Base-by-base conservation (phyloP, 2,888 invertebrate genomes). In the Lycaena phlaeas region DNA sequence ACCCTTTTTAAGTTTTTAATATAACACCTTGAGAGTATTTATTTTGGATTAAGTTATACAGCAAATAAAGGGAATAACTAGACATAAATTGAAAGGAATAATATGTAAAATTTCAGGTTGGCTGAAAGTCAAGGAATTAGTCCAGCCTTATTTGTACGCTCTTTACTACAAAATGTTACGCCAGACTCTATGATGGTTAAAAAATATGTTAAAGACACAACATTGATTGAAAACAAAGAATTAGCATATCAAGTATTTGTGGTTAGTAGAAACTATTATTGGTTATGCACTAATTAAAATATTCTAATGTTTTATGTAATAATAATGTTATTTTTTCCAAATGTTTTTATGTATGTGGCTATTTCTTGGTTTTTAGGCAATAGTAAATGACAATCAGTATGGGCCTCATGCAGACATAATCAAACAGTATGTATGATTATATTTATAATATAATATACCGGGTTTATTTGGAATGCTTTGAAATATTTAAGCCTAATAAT, bases 361-460 rank as follows among this genome's bases (percentile, higher is more conserved):
- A 48, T 48, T 42, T 44, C 49, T 53, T 52, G 60, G 50, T 56
- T 88, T 88, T 50, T 73, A 94, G 90, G 93, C 93, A 59, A 87
- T 90, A 4, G 82, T 93, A 49, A 89, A 91, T 70, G 96, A 97
- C 66, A 92, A 93, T 61, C 89, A 92, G 49, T 95, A 96, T 75
- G 95, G 96, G 27, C 91, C 93, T 1, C 82, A 92, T 56, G 87
- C 92, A 45, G 94, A 96, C 77, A 85, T 90, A 22, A 89, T 93
- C 43, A 91, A 92, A 71, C 89, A 90, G 89, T 92, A 82, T 86
- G 88, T 78, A 30, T 1, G 1, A n/a, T n/a, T n/a, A n/a, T n/a
- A n/a, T n/a, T n/a, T n/a, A n/a, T n/a, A n/a, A n/a, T n/a, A n/a
- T n/a, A n/a, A n/a, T n/a, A n/a, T n/a, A n/a, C n/a, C n/a, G n/a